A percentile compares a stretch with the other conserved stretches of the same genome.
These are phyloP conservation scores for Avahi laniger DNA, from an alignment of 2,797 vertebrate species.

Conservation along the genomic window DNA sequence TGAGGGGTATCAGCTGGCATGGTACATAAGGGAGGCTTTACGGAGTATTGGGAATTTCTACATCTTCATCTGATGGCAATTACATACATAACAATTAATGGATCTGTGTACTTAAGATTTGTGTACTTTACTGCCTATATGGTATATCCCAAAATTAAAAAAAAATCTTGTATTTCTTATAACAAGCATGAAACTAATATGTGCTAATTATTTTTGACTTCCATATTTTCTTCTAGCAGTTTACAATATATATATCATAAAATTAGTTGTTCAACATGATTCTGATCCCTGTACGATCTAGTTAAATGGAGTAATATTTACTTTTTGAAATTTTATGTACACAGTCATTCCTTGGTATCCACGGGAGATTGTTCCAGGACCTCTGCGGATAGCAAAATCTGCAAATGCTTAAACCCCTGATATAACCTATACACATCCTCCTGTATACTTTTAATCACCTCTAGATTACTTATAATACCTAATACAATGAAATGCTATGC, in stretches of 20 bases:
- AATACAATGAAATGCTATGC: not conserved
- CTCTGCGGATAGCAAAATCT: not conserved
- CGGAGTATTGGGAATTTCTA: not conserved
- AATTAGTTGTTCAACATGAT: not conserved
- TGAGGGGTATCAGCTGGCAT: not conserved
- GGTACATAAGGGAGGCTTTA: not conserved
- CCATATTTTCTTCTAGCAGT: not conserved
- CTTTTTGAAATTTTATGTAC: constrained; percentile 1
- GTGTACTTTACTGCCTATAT: not conserved
- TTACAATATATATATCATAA: not conserved
- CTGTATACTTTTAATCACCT: not conserved
- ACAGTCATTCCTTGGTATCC: not conserved
- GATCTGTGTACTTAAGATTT: not conserved
- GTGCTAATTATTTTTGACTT: constrained; percentile 44
- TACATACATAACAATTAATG: not conserved
- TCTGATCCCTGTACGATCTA: not conserved
- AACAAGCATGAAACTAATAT: not conserved
- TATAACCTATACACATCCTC: too few species aligned
- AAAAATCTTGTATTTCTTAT: not conserved
- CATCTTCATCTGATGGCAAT: not conserved
- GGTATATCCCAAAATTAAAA: not conserved
- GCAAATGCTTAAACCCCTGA: not conserved
- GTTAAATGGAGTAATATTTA: not conserved
- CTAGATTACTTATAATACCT: not conserved
- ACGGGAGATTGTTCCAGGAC: not conserved